Percentiles rank a stretch among this genome's conserved stretches.
Evolutionary conservation across 2,888 invertebrate genomes (phyloP).

Genomic region (Polia nebulosa): DNA sequence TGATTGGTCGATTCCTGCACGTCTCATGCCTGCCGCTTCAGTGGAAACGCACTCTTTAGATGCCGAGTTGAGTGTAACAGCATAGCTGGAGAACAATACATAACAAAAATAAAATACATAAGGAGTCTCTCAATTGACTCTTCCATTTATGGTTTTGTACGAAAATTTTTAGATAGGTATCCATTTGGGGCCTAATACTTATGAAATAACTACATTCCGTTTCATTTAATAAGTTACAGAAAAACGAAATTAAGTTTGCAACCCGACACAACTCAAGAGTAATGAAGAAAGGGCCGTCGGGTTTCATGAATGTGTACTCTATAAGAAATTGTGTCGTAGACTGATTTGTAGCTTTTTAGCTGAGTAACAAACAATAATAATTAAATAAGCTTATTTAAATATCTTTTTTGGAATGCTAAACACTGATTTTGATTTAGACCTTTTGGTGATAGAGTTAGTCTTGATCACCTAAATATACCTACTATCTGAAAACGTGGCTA

Average conservation of each 20-base stretch:
- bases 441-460: not conserved
- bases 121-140: not conserved
- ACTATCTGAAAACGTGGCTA: not conserved
- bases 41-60: too few relatives aligned
- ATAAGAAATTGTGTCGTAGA: not conserved
- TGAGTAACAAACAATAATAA: slow-evolving; percentile 3
- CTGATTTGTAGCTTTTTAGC: slow-evolving; percentile 17
- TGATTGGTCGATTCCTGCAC: too few relatives aligned
- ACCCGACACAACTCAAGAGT: not conserved
- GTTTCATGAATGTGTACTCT: not conserved
- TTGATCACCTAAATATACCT: too few relatives aligned
- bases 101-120: not conserved
- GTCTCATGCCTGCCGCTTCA: too few relatives aligned
- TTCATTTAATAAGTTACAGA: not conserved
- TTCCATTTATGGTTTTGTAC: not conserved
- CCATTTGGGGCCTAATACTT: too few relatives aligned
- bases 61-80: not conserved
- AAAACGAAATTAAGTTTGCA: not conserved
- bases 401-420: not conserved
- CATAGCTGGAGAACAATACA: too few relatives aligned
- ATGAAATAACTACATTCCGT: not conserved
- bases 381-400: not conserved
- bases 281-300: not conserved
- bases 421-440: not conserved
- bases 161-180: too few relatives aligned